Evolutionary conservation across 2,113 vertebrate species (phyloP).

Genomic region (Aleadryas rufinucha): DNA sequence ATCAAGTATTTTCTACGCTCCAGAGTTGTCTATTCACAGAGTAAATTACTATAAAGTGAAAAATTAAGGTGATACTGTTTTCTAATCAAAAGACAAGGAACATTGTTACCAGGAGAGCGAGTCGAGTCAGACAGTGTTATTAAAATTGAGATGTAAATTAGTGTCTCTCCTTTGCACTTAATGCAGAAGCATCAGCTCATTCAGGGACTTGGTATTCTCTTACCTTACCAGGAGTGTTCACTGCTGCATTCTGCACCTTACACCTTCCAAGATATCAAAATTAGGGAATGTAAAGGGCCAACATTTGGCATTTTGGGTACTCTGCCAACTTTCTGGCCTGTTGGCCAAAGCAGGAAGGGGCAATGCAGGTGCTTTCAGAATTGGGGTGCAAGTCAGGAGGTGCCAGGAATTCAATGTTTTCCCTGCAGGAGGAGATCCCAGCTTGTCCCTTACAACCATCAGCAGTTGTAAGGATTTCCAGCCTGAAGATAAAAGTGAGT

Average conservation of each 20-base stretch:
- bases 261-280: not conserved
- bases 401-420: not conserved
- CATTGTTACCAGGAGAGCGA: constrained; percentile 14
- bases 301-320: accelerated
- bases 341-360: not conserved
- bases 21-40: not conserved
- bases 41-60: not conserved
- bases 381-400: not conserved
- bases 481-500: not conserved
- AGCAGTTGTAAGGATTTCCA: not conserved
- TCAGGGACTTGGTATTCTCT: not conserved
- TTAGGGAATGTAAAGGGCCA: not conserved
- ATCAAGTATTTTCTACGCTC: not conserved
- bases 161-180: not conserved
- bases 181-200: not conserved
- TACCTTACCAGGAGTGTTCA: not conserved
- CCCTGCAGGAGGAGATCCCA: not conserved
- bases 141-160: not conserved
- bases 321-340: not conserved
- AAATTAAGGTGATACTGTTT: not conserved
- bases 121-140: not conserved
- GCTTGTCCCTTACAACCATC: not conserved
- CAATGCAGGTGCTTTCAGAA: not conserved
- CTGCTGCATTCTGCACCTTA: not conserved
- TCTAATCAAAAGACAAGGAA: constrained; percentile 7